A percentile compares a stretch with the other conserved stretches of the same genome.
phyloP scores from a whole-genome alignment of 2,797 vertebrate species.

The Mormyrops attenuatus region DNA sequence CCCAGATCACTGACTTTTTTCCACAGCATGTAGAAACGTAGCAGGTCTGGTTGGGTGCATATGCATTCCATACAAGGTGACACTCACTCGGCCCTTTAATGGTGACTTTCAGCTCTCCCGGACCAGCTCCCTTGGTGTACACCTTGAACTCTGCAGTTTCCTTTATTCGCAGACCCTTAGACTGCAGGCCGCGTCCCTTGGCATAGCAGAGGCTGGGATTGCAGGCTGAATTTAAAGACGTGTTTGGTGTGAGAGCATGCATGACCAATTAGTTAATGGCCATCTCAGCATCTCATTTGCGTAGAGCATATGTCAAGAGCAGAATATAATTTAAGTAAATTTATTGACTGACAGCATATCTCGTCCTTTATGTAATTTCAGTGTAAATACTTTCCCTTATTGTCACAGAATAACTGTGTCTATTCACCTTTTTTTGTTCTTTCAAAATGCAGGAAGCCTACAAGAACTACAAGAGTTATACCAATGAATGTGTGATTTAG shows the following conservation, averaged over 20 bases:
- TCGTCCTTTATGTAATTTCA: background rate
- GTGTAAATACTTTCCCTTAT: background rate
- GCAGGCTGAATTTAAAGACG: conserved; percentile 63
- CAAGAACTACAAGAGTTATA: background rate
- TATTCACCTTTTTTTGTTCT: background rate
- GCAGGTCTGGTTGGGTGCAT: background rate
- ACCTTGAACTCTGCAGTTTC: conserved; percentile 63
- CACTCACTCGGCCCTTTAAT: conserved; percentile 61
- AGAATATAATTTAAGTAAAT: background rate
- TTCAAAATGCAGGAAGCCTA: background rate
- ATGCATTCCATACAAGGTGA: background rate
- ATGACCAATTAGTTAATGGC: background rate
- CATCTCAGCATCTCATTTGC: background rate
- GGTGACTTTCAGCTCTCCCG: conserved; percentile 59
- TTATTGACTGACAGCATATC: background rate
- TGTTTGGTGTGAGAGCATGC: background rate
- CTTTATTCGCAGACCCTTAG: conserved; percentile 61
- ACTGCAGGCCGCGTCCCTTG: conserved; percentile 59
- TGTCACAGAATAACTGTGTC: background rate
- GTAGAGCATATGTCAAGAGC: background rate
- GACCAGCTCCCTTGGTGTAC: conserved; percentile 61
- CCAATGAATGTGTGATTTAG: background rate
- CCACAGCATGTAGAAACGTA: background rate
- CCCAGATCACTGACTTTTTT: background rate
- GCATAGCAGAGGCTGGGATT: conserved; percentile 71